Evolutionary conservation across 2,797 vertebrate species (phyloP).

Genomic region (Coranthus polyacanthus): DNA sequence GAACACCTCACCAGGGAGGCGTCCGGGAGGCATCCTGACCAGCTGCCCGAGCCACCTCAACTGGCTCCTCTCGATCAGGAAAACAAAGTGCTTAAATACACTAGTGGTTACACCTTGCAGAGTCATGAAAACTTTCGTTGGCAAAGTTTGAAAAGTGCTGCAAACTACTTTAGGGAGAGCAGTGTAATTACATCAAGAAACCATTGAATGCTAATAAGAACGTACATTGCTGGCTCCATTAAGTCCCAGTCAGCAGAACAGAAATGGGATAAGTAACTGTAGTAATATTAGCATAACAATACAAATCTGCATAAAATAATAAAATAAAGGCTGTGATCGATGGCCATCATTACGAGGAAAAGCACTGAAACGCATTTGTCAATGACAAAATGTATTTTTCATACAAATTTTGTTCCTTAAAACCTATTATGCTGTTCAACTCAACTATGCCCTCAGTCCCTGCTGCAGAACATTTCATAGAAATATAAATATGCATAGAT

Average conservation of each 20-base stretch:
- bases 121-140: slow-evolving; percentile 15
- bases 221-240: slow-evolving; percentile 44
- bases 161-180: slow-evolving; percentile 19
- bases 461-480: slow-evolving; percentile 22
- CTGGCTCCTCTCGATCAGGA: too few species aligned
- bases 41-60: too few species aligned
- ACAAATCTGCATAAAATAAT: slow-evolving; percentile 56
- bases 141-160: slow-evolving; percentile 36
- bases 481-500: not conserved
- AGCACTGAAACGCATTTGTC: slow-evolving; percentile 39
- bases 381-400: slow-evolving; percentile 30
- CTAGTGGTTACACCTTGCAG: not conserved
- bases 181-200: slow-evolving; percentile 53
- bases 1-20: too few species aligned
- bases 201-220: slow-evolving; percentile 51
- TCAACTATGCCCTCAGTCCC: not conserved
- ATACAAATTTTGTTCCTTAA: slow-evolving; percentile 11
- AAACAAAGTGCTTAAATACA: not conserved
- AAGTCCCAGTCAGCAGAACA: slow-evolving; percentile 64
- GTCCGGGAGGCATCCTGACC: too few species aligned
- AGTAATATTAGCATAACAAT: slow-evolving; percentile 62
- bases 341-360: slow-evolving; percentile 53
- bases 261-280: slow-evolving; percentile 47
- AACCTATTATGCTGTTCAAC: slow-evolving; percentile 28
- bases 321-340: slow-evolving; percentile 55